phyloP scores from a whole-genome alignment of 30 jellyfish, hydroid and myxozoan species.

The Cassiopea andromeda region DNA sequence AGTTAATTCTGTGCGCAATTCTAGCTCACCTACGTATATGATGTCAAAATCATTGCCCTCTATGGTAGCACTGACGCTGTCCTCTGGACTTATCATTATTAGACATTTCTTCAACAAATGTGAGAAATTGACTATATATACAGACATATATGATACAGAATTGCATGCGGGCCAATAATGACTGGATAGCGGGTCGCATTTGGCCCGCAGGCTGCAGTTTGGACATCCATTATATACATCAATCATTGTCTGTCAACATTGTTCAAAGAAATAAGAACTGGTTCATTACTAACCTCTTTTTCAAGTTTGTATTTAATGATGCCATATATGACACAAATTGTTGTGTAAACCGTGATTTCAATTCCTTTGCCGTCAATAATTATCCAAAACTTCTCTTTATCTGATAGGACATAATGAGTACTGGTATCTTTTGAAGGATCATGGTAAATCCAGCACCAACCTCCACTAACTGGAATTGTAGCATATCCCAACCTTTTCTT shows the following conservation, averaged over 20 bases:
- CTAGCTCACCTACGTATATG: too few relatives aligned
- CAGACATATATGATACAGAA: too few relatives aligned
- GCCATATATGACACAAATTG: conserved; percentile 55
- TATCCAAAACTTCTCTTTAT: conserved; percentile 61
- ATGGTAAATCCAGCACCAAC: conserved; percentile 97
- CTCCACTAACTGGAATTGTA: conserved; percentile 80
- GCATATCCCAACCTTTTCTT: conserved; percentile 66
- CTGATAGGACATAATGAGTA: not conserved
- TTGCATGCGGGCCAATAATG: too few relatives aligned
- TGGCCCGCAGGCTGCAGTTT: too few relatives aligned
- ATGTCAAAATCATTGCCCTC: too few relatives aligned
- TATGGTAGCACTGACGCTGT: too few relatives aligned
- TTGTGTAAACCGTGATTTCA: conserved; percentile 71
- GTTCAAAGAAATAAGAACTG: not conserved
- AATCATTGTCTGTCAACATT: not conserved
- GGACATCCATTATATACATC: too few relatives aligned
- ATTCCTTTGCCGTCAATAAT: conserved; percentile 79
- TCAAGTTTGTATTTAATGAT: conserved; percentile 63
- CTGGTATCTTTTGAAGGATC: not conserved
- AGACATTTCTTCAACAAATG: too few relatives aligned
- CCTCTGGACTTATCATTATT: too few relatives aligned
- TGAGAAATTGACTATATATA: too few relatives aligned
- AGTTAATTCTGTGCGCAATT: too few relatives aligned
- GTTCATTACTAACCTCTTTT: conserved; percentile 59
- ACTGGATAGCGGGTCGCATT: too few relatives aligned